A percentile compares a stretch with the other conserved stretches of the same genome.
Evolutionary conservation across 2,113 vertebrate species (phyloP).

Genomic region (Pyxicephalus adspersus): DNA sequence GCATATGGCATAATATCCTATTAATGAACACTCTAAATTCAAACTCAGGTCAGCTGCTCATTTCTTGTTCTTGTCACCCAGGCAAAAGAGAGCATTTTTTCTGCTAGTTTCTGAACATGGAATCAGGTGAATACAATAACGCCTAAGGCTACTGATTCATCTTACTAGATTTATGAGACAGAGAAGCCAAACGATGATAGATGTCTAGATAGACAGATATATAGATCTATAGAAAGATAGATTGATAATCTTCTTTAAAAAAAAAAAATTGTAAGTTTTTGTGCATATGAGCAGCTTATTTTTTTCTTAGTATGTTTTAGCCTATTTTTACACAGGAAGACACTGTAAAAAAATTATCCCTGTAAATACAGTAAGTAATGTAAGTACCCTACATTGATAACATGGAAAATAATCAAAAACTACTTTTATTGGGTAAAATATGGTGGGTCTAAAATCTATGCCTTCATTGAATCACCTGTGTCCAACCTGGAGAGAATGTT

Average conservation of each 20-base stretch:
- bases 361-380: too few species aligned
- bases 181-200: background rate
- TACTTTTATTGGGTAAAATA: too few species aligned
- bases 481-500: too few species aligned
- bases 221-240: constrained; percentile 35
- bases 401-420: too few species aligned
- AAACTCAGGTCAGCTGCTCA: constrained; percentile 98
- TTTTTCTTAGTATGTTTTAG: too few species aligned
- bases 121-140: constrained; percentile 65
- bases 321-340: too few species aligned
- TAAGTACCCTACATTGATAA: too few species aligned
- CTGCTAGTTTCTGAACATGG: constrained; percentile 80
- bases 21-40: constrained; percentile 99
- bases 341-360: too few species aligned
- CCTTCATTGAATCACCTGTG: too few species aligned
- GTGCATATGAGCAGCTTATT: too few species aligned
- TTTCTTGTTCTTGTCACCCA: constrained; percentile 89
- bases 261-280: too few species aligned
- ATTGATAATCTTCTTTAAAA: background rate
- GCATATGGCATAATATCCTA: constrained; percentile 99
- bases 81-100: constrained; percentile 81
- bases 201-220: background rate
- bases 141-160: constrained; percentile 74
- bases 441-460: too few species aligned
- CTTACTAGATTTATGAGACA: constrained; percentile 60